These are phyloP conservation scores for Colletes gigas DNA, from an alignment of 1,140 invertebrate species.

Conservation along the genomic window DNA sequence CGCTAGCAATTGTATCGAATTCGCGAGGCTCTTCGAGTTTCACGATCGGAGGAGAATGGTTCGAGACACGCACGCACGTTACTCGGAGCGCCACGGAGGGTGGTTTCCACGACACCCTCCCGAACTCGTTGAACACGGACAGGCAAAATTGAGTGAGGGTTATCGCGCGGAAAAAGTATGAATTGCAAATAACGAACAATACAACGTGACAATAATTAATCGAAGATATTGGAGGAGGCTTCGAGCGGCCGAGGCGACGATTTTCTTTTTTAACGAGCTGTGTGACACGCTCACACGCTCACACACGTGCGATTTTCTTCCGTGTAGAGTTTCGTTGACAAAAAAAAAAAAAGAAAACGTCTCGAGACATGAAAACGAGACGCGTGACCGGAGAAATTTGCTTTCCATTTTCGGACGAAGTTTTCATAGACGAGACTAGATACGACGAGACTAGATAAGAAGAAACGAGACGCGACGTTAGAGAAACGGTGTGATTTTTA, in stretches of 20 bases:
- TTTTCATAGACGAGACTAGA: neutral
- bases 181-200: constrained; percentile 50
- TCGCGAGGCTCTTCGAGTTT: constrained; percentile 5
- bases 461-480: neutral
- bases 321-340: neutral
- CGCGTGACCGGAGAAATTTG: neutral
- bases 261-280: constrained; percentile 3
- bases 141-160: neutral
- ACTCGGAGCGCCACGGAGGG: neutral
- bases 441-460: no score
- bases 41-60: neutral
- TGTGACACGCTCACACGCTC: neutral
- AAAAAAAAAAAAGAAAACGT: neutral
- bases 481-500: constrained; percentile 40
- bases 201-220: constrained; percentile 61
- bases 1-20: neutral
- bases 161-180: neutral
- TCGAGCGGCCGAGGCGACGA: constrained; percentile 9
- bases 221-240: constrained; percentile 28
- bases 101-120: neutral
- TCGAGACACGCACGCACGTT: constrained; percentile 7
- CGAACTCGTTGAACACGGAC: neutral
- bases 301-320: neutral
- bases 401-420: neutral
- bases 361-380: neutral